Base-by-base conservation (phyloP, 2,113 vertebrate genomes). In the Alligator sinensis region DNA sequence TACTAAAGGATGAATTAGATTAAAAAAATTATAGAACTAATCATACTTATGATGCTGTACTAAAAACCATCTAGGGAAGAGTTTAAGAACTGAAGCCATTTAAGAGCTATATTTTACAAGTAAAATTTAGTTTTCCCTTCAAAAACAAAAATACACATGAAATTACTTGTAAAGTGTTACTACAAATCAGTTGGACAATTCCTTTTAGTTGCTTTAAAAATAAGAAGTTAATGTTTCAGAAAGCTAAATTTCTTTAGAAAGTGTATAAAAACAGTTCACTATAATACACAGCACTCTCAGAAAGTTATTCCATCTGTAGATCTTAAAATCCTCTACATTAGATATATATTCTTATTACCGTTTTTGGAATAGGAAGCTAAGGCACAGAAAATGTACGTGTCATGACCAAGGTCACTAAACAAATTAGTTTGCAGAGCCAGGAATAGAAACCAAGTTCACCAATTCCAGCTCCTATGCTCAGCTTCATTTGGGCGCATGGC, bases 131-230 rank as follows among this genome's bases (percentile, higher is more conserved):
- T 89, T 83, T 72, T 79, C 55, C 86, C 27, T 86, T 87, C 78
- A 80, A 90, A 93, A 77, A n/a, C 30, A n/a, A 91, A 94, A 95
- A 94, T 30, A 57, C 81, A 93, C 87, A 94, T 77, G 76, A 70
- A 84, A 27, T 38, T 25, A 82, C 94, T 94, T 95, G 70, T 91
- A 78, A 88, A 89, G 81, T 68, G 61, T 78, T 82, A 47, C 47
- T 47, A 84, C 21, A 64, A 85, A 82, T 87, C 30, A 88, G 60
- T 79, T 66, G n/a, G 55, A 14, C 58, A 87, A 91, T 68, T 60
- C 72, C 88, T 82, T 84, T 87, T 63, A 87, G 58, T 47, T 54
- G 91, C 70, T 81, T 80, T 93, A 80, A 89, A 92, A 89, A 59
- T 5, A 2, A 25, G 28, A 28, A 82, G 38, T 1, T 2, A 2